Base-by-base conservation (phyloP, 2,797 vertebrate genomes). In the Thripadectes ignobilis region DNA sequence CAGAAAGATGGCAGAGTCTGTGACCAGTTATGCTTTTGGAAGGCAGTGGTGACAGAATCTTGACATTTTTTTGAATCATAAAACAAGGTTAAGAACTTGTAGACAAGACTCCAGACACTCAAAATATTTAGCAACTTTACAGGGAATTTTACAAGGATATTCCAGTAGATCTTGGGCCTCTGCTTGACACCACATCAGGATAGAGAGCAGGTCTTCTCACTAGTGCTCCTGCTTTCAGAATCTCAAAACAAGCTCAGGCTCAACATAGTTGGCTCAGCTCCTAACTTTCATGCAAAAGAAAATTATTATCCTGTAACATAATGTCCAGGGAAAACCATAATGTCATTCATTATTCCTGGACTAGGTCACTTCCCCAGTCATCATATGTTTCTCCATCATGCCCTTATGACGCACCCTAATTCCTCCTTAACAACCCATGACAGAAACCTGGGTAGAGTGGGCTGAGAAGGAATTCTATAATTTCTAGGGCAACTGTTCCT, bases 181-280 rank as follows among this genome's bases (percentile, higher is more conserved):
- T 80, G 24, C 62, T 85, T 24, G 21, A 32, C 30, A 65, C 14
- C 10, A 52, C 78, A 66, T 19, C 20, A 59, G n/a, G 22, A 62
- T 9, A 92, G 26, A 63, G 27, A 61, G 38, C 27, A 61, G 30
- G 30, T 67, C 24, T 79, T 89, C 46, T 89, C 49, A n/a, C 43
- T 65, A 58, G n/a, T 88, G 92, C 43, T 91, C 38, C 81, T 68
- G 57, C n/a, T 67, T 93, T 94, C 54, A 85, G 39, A 88, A 72
- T 83, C 66, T 55, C 75, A 67, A 55, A 92, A 76, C 8, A 14
- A 94, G 48, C 30, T 77, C 45, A 58, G 82, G 27, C 63, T 85
- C 68, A 46, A 41, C 24, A 14, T 1, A 77, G 32, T 24, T 91
- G 51, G 52, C 74, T 46, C 57, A 87, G 45, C 66, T 74, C 24